These are phyloP conservation scores for Zygogramma bicolorata DNA, from an alignment of 2,888 invertebrate genomes.

Conservation along the genomic window DNA sequence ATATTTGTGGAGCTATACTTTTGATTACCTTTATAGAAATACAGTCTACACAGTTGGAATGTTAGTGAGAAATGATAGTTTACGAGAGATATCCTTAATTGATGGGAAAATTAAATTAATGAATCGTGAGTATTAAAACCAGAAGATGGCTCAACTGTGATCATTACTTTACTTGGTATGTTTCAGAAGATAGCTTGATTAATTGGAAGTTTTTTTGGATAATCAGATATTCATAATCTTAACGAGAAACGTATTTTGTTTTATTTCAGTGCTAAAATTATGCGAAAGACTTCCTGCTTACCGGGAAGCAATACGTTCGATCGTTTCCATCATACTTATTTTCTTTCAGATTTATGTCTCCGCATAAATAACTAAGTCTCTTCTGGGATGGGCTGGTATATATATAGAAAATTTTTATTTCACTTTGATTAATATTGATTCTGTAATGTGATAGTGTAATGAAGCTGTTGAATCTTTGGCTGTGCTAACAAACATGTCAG, in stretches of 20 bases:
- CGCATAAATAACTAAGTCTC: background rate
- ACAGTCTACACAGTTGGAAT: background rate
- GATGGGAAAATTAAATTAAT: slow-evolving; percentile 12
- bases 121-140: background rate
- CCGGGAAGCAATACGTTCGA: background rate
- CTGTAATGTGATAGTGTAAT: background rate
- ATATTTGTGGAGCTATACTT: too few relatives aligned
- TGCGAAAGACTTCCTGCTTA: slow-evolving; percentile 14
- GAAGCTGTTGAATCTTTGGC: background rate
- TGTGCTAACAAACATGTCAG: too few relatives aligned
- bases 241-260: slow-evolving; percentile 15
- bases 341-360: background rate
- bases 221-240: slow-evolving; percentile 19
- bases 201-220: slow-evolving; percentile 15
- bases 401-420: background rate
- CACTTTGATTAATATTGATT: background rate
- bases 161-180: slow-evolving; percentile 13
- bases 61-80: background rate
- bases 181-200: slow-evolving; percentile 15
- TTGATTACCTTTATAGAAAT: too few relatives aligned
- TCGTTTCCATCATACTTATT: background rate
- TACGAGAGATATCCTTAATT: slow-evolving; percentile 17
- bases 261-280: slow-evolving; percentile 8
- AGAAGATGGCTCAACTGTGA: background rate
- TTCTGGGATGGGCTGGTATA: too few relatives aligned